Evolutionary conservation across 2,888 invertebrate species (phyloP), one percentile per base, ranked within the genome.

Genomic region (Oxyteleia sp.): DNA sequence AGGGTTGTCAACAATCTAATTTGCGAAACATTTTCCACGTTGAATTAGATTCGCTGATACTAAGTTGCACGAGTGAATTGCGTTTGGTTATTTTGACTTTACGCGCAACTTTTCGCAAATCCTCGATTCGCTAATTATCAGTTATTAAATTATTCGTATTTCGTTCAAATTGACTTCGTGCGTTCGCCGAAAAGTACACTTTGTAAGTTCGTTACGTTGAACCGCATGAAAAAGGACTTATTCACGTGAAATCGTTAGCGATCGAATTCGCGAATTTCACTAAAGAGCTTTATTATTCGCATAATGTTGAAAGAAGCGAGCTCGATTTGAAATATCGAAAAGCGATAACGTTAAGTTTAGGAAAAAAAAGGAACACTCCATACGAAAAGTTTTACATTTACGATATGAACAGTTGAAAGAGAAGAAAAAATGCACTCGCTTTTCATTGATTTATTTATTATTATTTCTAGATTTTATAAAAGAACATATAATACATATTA

Each of bases 401-500:
- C 0, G 41, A 15, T 15, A 41, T 41, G 4, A 51, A 26, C n/a
- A 29, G 3, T 29, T 11, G 16, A 26, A 11, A 35, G 29, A 29
- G n/a, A n/a, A n/a, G 23, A 61, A 74, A 55, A 29, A 29, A n/a
- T 13, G 23, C 43, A 4, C 35, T 23, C 7, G 53, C 3, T 84
- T 85, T 80, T 88, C 88, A 87, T 88, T 86, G 85, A 90, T 90
- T 92, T 90, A 90, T 92, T 91, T 84, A 86, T 87, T 82, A 88
- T 90, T 89, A 91, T 86, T 87, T 89, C 89, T 92, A 91, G 89
- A 86, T 88, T 89, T 92, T 92, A 92, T 89, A 92, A 92, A 92
- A 92, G 88, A 91, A 92, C 91, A 91, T 92, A 92, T 92, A 89
- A 91, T 91, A 92, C 90, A 92, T 88, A 89, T 89, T 89, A 91